Conservation (phyloP, 2,888 invertebrate genomes). For the Parascotia fuliginaria region DNA sequence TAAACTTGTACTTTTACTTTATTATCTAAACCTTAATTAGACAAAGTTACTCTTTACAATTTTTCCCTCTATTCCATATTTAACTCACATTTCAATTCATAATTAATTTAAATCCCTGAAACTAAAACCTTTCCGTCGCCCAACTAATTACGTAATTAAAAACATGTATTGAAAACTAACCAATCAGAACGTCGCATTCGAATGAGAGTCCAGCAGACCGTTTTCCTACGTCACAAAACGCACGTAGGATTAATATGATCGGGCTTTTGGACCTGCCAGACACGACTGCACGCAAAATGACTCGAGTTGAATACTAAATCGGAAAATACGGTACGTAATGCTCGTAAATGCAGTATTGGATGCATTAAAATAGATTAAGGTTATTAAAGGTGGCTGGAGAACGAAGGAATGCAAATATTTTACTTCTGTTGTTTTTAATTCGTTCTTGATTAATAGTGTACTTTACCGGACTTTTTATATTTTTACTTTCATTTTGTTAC, state of each 20-base stretch:
- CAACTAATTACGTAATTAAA: conserved; percentile 44
- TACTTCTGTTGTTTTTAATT: too few species aligned
- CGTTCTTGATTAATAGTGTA: too few species aligned
- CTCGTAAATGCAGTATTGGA: conserved; percentile 32
- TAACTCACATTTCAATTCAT: neutral
- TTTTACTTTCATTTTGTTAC: too few species aligned
- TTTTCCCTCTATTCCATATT: too few species aligned
- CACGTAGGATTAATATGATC: conserved; percentile 77
- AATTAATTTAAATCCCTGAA: conserved; percentile 12
- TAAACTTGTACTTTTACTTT: too few species aligned
- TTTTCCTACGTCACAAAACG: conserved; percentile 64
- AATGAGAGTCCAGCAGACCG: conserved; percentile 41
- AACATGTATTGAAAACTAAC: conserved; percentile 40
- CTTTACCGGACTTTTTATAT: too few species aligned
- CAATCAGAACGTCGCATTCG: conserved; percentile 46
- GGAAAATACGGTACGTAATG: conserved; percentile 39
- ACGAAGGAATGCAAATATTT: too few species aligned
- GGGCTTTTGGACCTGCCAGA: conserved; percentile 60
- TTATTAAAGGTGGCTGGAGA: too few species aligned
- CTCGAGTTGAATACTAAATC: conserved; percentile 73
- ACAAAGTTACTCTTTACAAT: too few species aligned
- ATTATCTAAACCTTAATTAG: too few species aligned
- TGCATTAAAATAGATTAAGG: conserved; percentile 40
- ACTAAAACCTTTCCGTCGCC: conserved; percentile 23
- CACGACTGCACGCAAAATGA: conserved; percentile 62